Evolutionary conservation across 2,797 vertebrate species (phyloP).

Genomic region (Lagocephalus sceleratus): DNA sequence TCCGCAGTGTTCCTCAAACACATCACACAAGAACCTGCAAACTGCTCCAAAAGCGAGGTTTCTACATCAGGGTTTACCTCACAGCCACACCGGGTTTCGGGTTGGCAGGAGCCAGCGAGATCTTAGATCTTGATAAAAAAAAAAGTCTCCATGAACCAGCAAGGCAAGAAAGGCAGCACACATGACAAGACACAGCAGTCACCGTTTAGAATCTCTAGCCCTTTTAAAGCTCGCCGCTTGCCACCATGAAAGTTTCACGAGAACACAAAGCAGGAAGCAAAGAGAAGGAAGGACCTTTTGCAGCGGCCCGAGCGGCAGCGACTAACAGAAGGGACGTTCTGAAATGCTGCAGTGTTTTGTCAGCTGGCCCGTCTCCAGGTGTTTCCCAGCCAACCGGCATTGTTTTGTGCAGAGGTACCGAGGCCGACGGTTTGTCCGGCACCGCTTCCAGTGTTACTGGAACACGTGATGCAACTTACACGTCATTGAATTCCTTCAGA

Average conservation of each 20-base stretch:
- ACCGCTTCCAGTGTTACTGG: constrained; percentile 3
- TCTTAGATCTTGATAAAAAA: too few species aligned
- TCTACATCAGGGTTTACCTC: too few species aligned
- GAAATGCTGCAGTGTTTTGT: constrained; percentile 43
- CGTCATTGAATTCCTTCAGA: constrained; percentile 93
- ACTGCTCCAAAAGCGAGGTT: too few species aligned
- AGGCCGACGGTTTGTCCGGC: constrained; percentile 8
- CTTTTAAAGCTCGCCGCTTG: constrained; percentile 37
- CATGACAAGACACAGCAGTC: constrained; percentile 16
- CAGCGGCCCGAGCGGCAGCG: constrained; percentile 25
- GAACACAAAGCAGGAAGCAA: constrained; percentile 23
- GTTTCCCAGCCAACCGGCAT: constrained; percentile 46
- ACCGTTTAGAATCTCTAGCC: constrained; percentile 40
- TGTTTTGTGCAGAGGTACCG: constrained; percentile 31
- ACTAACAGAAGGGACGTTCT: constrained; percentile 23
- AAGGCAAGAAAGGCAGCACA: not conserved
- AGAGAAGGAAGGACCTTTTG: constrained; percentile 31
- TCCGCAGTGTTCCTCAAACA: too few species aligned
- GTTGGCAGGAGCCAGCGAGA: too few species aligned
- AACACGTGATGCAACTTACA: constrained; percentile 79
- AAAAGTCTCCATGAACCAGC: too few species aligned
- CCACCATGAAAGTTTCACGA: constrained; percentile 18
- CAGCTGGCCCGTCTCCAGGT: constrained; percentile 55
- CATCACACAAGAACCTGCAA: too few species aligned
- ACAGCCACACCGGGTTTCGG: too few species aligned